A percentile compares a stretch with the other conserved stretches of the same genome.
Evolutionary conservation across 2,113 vertebrate species (phyloP).

Genomic region (Colaptes auratus): DNA sequence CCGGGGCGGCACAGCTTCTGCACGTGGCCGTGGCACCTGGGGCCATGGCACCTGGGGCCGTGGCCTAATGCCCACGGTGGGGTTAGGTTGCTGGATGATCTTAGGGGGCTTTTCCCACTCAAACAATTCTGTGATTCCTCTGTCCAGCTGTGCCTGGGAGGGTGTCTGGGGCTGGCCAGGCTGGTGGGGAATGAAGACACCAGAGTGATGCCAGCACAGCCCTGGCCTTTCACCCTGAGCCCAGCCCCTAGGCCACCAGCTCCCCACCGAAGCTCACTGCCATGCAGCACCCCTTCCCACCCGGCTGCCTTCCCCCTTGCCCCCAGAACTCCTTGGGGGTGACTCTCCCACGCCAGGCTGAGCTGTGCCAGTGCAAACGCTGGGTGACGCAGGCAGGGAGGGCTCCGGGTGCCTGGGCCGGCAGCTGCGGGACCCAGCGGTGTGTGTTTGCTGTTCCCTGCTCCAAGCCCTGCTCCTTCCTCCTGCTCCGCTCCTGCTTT

Average conservation of each 20-base stretch:
- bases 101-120: no score
- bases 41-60: no score
- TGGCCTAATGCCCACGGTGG: no score
- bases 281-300: background rate
- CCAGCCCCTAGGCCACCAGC: background rate
- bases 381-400: background rate
- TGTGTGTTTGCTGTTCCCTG: conserved; percentile 58
- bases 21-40: no score
- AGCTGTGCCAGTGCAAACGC: background rate
- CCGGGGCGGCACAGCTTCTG: background rate
- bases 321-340: fast-evolving
- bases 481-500: conserved; percentile 49
- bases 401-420: background rate
- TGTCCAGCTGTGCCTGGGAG: fast-evolving
- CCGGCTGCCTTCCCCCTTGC: background rate
- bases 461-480: conserved; percentile 42
- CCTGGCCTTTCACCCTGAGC: background rate
- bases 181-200: fast-evolving
- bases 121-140: no score
- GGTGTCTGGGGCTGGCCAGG: background rate
- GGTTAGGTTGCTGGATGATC: no score
- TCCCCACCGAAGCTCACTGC: background rate
- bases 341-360: background rate
- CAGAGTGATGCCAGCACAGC: background rate
- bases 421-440: background rate